Evolutionary conservation across 2,797 vertebrate species (phyloP), one percentile per base, ranked within the genome.

Genomic region (Melanotaenia maccullochi): DNA sequence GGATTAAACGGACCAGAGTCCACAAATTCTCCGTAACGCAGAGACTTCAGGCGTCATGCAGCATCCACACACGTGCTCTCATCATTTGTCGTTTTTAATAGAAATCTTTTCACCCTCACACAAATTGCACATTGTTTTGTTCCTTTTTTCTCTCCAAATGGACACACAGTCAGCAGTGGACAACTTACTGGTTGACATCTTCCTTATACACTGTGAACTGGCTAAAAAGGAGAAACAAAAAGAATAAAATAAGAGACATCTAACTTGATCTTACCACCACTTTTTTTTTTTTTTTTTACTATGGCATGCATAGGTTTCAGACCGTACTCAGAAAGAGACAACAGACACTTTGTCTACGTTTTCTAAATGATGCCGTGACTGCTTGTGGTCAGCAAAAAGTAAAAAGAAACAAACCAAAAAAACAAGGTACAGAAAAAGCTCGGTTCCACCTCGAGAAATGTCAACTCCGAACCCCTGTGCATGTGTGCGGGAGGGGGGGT

Each of bases 281-380:
- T 85, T 85, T 35, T 84, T 40, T 13, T 14, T n/a, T n/a, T 42
- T 42, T 44, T 44, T 44, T 44, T 18, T 18, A 92, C 87, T 89
- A 87, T 83, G 90, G 87, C 91, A 92, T 92, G 91, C 91, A 89
- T 87, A 88, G 90, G 88, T 79, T 88, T 85, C 86, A 89, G 84
- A 89, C 87, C 82, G 66, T 71, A 92, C 84, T 89, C 85, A 85
- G 71, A 86, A 76, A 80, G 70, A 82, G 83, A 91, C 90, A 78
- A 87, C 81, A 86, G 76, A 88, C 85, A 89, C 73, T 83, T 85
- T 64, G 87, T 86, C 88, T 88, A 86, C 81, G 66, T 62, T 73
- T 73, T 81, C 78, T 74, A 79, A 84, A 87, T 20, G 82, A 86
- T 75, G 86, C 71, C 28, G 54, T 75, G 77, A 82, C 84, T 73